Evolutionary conservation across 1,140 invertebrate species (phyloP).

Genomic region (Drosophila trapezifrons): DNA sequence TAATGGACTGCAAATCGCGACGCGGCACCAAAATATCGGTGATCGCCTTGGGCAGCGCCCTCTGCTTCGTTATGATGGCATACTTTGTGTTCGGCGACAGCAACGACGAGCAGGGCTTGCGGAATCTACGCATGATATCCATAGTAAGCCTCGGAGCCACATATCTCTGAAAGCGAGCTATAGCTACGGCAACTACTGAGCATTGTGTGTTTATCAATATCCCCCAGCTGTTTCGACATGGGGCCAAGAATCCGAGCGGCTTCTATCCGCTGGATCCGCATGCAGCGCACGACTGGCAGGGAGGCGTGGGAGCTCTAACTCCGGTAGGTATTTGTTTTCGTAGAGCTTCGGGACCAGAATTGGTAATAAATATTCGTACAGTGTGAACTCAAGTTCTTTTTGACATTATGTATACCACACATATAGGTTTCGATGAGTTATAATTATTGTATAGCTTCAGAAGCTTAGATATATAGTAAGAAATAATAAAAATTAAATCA

Average conservation of each 20-base stretch:
- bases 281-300: conserved; percentile 87
- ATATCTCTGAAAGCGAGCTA: conserved; percentile 6
- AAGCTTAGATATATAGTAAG: background rate
- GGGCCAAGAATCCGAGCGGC: conserved; percentile 88
- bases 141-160: conserved; percentile 65
- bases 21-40: conserved; percentile 83
- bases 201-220: conserved; percentile 17
- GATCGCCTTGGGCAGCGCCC: conserved; percentile 72
- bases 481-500: background rate
- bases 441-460: too few relatives aligned
- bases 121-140: conserved; percentile 81
- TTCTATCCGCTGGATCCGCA: conserved; percentile 89
- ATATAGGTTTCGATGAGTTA: background rate
- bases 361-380: too few relatives aligned
- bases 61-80: conserved; percentile 82
- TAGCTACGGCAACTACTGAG: background rate
- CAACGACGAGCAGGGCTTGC: conserved; percentile 78
- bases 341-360: too few relatives aligned
- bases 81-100: conserved; percentile 83
- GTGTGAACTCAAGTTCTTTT: too few relatives aligned
- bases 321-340: conserved; percentile 85
- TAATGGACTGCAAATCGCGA: conserved; percentile 78
- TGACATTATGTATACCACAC: background rate
- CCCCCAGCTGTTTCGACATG: conserved; percentile 89
- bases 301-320: conserved; percentile 88